Conservation (phyloP, 2,888 invertebrate genomes). For the Calliphora vomitoria region DNA sequence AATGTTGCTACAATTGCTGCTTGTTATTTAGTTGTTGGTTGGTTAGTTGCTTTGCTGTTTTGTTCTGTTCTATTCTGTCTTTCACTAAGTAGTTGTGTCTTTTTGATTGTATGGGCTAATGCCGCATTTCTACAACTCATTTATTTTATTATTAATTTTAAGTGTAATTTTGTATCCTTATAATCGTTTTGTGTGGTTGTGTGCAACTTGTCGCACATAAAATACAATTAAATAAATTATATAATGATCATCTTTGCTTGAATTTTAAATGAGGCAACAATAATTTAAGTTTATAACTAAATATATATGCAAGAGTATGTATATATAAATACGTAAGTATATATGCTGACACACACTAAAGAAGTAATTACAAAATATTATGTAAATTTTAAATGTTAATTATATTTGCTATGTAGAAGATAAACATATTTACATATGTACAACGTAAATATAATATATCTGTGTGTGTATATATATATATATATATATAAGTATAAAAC, state of each 20-base stretch:
- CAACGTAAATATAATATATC: neutral
- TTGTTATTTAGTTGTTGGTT: conserved; percentile 28
- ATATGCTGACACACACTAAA: neutral
- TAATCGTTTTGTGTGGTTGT: conserved; percentile 46
- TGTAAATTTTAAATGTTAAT: conserved; percentile 30
- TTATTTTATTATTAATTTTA: conserved; percentile 61
- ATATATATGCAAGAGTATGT: neutral
- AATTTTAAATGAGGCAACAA: conserved; percentile 40
- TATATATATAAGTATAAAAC: no score
- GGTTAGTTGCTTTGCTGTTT: neutral
- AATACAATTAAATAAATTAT: conserved; percentile 56
- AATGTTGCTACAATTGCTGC: conserved; percentile 26
- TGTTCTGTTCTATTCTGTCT: neutral
- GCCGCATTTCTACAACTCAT: conserved; percentile 44
- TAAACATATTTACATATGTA: neutral
- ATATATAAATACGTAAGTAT: neutral
- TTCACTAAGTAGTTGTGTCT: neutral
- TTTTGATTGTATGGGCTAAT: conserved; percentile 11
- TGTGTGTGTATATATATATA: no score
- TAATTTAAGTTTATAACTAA: conserved; percentile 3
- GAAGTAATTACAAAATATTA: conserved; percentile 34
- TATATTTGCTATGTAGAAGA: neutral
- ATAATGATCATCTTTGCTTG: conserved; percentile 37
- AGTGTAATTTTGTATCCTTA: conserved; percentile 47
- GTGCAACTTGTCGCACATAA: conserved; percentile 52